Evolutionary conservation across 2,797 vertebrate species (phyloP), one percentile per base, ranked within the genome.

Genomic region (Hybognathus amarus): DNA sequence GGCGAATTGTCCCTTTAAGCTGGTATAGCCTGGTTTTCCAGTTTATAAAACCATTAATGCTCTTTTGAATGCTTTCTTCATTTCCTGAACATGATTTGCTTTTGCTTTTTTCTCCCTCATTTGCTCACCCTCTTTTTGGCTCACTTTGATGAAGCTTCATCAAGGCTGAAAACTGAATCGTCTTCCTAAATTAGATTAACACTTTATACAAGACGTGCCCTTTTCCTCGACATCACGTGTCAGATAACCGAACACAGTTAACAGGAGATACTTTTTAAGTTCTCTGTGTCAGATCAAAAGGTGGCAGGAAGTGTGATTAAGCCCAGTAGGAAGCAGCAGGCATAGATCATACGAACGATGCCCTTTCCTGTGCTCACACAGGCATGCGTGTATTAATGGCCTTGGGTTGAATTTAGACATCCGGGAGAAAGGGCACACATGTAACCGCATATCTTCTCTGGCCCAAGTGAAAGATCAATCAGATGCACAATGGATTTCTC

Each of bases 11-110:
- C 9, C 22, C 7, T 77, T 63, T 64, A 77, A 67, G 8, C 7
- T 73, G 18, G 8, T 52, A 24, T 18, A 20, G 18, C n/a, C n/a
- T 73, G 13, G 6, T 30, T 63, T 63, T 17, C 59, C 83, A 83
- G 87, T 86, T 91, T 92, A 92, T 89, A 88, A 90, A 91, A 88
- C 85, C 89, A 94, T 94, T 92, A 92, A 86, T 86, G 88, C 86
- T 85, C 85, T 87, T 92, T 93, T 93, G 92, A 82, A 83, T 87
- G 78, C 70, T 38, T 84, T 90, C 87, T 87, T 79, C 61, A 59
- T 54, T 59, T 83, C 85, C 85, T 61, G n/a, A 42, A 73, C 59
- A 40, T 36, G 78, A 64, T 70, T 71, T 17, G 8, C 73, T 27
- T 75, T 36, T 36, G 5, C 5, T 0, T 40, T 20, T 63, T 54